Evolutionary conservation across 2,113 vertebrate species (phyloP).

Genomic region (Mus pahari): DNA sequence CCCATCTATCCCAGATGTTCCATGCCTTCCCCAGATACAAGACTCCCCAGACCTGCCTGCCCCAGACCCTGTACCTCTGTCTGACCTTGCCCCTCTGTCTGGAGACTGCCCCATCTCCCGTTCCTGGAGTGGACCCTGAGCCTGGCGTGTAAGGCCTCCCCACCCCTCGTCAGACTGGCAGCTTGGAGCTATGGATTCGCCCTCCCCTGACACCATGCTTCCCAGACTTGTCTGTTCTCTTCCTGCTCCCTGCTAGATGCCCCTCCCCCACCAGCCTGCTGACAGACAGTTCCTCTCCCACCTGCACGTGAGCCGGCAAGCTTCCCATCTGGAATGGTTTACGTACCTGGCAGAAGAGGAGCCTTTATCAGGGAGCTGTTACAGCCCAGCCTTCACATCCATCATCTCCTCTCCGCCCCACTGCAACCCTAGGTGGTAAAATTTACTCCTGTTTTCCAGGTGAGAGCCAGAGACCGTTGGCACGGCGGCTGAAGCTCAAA

Average conservation of each 20-base stretch:
- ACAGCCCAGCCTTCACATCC: background rate
- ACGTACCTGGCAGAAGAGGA: constrained; percentile 75
- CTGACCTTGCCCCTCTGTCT: background rate
- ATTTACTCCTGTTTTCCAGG: constrained; percentile 57
- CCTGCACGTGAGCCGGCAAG: constrained; percentile 69
- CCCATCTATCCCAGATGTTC: background rate
- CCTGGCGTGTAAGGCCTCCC: background rate
- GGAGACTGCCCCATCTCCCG: background rate
- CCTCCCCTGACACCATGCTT: background rate
- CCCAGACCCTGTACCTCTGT: background rate
- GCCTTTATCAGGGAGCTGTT: constrained; percentile 64
- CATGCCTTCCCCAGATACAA: background rate
- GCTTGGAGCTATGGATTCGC: background rate
- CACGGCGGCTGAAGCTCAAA: background rate
- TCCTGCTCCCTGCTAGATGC: background rate
- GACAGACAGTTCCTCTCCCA: constrained; percentile 66
- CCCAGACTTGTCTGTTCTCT: background rate
- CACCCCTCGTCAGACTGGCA: background rate
- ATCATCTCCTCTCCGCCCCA: constrained; percentile 49
- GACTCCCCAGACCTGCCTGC: background rate
- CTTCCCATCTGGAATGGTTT: constrained; percentile 80
- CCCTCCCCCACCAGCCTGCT: constrained; percentile 24
- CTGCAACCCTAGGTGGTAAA: background rate
- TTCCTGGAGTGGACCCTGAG: background rate
- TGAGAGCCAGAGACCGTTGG: background rate